Percentiles rank a stretch among this genome's conserved stretches.
phyloP scores from a whole-genome alignment of 1,140 invertebrate species.

The Zaprionus inermis region DNA sequence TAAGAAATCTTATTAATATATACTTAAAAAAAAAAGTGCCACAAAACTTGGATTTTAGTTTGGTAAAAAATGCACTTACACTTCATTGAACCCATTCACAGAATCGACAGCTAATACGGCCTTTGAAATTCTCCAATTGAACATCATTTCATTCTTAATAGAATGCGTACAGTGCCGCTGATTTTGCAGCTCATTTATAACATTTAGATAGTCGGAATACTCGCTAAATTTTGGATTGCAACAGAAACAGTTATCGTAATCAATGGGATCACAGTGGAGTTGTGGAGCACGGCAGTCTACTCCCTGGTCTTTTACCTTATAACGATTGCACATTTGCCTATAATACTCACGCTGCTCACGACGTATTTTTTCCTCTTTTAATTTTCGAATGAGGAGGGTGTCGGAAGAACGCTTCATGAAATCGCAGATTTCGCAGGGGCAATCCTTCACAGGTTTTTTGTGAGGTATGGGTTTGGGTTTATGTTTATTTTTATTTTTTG shows the following conservation, averaged over 20 bases:
- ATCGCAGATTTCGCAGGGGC: neutral
- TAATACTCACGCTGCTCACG: neutral
- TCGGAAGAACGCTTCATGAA: neutral
- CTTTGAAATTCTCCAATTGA: neutral
- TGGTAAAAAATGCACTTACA: neutral
- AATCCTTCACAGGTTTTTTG: neutral
- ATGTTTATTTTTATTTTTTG: neutral
- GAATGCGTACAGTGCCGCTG: neutral
- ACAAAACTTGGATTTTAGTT: no score
- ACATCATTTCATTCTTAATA: neutral
- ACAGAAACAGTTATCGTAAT: neutral
- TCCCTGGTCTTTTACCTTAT: neutral
- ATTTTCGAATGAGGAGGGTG: neutral
- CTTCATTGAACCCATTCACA: neutral
- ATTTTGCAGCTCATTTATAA: neutral
- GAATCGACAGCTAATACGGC: neutral
- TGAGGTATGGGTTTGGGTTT: neutral
- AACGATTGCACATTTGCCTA: neutral
- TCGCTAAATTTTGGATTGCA: neutral
- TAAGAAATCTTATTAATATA: no score
- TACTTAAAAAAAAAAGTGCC: no score
- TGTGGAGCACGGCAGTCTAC: neutral
- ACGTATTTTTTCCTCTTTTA: neutral
- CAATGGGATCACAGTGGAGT: neutral
- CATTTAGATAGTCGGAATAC: neutral